These are phyloP conservation scores for Thamnophis elegans DNA, from an alignment of 2,797 vertebrate species.

Conservation along the genomic window DNA sequence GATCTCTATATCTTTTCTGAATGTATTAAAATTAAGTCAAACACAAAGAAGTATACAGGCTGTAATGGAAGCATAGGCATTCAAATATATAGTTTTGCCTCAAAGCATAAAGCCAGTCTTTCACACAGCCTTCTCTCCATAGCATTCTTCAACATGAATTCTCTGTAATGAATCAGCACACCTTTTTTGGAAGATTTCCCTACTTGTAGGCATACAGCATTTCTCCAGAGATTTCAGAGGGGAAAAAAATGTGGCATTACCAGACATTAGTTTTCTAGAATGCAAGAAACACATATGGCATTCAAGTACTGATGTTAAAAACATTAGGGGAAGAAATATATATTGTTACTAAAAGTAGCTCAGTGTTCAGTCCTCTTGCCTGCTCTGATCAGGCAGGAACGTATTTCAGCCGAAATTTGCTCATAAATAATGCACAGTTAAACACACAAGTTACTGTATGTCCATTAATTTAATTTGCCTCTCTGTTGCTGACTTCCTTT, in stretches of 20 bases:
- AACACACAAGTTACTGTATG: conserved; percentile 33
- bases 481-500: conserved; percentile 24
- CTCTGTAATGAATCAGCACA: rapidly evolving
- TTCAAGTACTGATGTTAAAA: conserved; percentile 6
- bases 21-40: neutral
- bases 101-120: neutral
- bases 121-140: neutral
- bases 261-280: conserved; percentile 3
- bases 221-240: neutral
- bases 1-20: neutral
- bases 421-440: conserved; percentile 62
- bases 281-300: conserved; percentile 34
- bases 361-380: conserved; percentile 23
- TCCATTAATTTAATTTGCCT: conserved; percentile 61
- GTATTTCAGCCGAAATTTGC: conserved; percentile 58
- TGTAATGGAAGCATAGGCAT: neutral
- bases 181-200: neutral
- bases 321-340: conserved; percentile 14
- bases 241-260: neutral
- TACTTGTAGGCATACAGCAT: neutral
- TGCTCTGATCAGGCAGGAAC: conserved; percentile 38
- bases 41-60: neutral
- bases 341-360: conserved; percentile 39
- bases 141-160: neutral
- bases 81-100: neutral